Conservation (phyloP, 2,797 vertebrate genomes). For the Sebastes steindachneri region DNA sequence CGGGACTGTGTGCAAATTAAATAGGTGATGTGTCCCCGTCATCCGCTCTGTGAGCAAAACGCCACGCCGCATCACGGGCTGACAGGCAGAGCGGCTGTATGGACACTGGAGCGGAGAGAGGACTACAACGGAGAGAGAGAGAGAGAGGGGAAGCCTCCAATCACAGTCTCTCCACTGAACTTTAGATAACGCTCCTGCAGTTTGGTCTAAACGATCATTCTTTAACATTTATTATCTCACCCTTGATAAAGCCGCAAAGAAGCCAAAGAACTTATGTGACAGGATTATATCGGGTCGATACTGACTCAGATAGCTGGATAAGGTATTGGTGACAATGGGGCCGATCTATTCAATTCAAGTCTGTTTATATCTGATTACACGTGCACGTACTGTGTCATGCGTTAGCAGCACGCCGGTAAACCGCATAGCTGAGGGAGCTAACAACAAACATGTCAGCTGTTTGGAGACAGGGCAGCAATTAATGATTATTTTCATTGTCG, state of each 20-base stretch:
- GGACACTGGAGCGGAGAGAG: neutral
- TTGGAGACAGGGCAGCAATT: too few relatives aligned
- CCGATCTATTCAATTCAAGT: too few relatives aligned
- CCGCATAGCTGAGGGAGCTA: too few relatives aligned
- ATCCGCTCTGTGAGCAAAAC: conserved; percentile 17
- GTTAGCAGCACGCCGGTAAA: too few relatives aligned
- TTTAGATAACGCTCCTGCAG: neutral
- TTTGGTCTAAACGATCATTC: neutral
- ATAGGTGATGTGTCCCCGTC: conserved; percentile 45
- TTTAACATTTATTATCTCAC: neutral
- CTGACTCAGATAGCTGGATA: too few relatives aligned
- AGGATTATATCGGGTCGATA: too few relatives aligned
- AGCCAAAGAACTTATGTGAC: neutral
- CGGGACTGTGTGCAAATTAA: conserved; percentile 19
- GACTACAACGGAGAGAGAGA: neutral
- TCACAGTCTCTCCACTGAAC: neutral
- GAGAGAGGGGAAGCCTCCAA: neutral
- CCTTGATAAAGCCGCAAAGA: neutral
- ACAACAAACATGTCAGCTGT: too few relatives aligned
- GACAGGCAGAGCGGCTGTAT: conserved; percentile 17
- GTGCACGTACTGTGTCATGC: too few relatives aligned
- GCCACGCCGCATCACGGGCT: conserved; percentile 13
- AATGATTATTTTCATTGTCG: too few relatives aligned
- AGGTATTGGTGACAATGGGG: too few relatives aligned
- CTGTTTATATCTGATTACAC: too few relatives aligned